A percentile compares a stretch with the other conserved stretches of the same genome.
phyloP scores from a whole-genome alignment of 2,888 invertebrate species.

The Papilio elwesi region DNA sequence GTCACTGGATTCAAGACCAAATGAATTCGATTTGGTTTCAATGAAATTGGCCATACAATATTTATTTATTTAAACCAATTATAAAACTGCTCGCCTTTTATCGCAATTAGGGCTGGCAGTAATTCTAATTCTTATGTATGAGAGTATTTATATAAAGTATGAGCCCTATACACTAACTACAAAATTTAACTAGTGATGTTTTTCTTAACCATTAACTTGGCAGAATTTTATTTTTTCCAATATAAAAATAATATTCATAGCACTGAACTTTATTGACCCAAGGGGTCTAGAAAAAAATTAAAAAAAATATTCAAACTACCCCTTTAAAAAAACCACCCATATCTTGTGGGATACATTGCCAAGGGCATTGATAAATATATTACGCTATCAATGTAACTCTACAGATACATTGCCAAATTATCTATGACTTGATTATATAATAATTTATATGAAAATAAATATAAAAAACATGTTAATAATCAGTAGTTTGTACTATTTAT shows the following conservation, averaged over 20 bases:
- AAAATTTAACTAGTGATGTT: too few species aligned
- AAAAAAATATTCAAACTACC: conserved; percentile 24
- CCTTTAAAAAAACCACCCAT: conserved; percentile 34
- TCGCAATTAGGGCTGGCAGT: too few species aligned
- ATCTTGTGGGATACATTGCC: conserved; percentile 40
- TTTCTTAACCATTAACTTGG: too few species aligned
- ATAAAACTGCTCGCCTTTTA: background rate
- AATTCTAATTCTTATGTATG: too few species aligned
- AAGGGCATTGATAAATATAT: conserved; percentile 36
- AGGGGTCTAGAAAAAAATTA: conserved; percentile 8
- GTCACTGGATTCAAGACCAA: background rate
- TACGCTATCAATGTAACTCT: conserved; percentile 39
- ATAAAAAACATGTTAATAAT: conserved; percentile 36
- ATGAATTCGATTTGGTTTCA: background rate
- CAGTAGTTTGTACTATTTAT: conserved; percentile 36
- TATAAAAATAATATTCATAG: too few species aligned
- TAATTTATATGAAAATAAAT: conserved; percentile 35
- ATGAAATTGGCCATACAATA: background rate
- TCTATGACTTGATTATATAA: conserved; percentile 39
- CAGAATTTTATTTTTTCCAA: too few species aligned
- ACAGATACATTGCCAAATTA: conserved; percentile 39
- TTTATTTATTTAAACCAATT: background rate
- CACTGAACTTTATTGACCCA: too few species aligned
- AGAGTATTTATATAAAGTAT: too few species aligned
- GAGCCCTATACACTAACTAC: too few species aligned